Conservation (phyloP, 2,888 invertebrate species). For the Athetis lepigone region DNA sequence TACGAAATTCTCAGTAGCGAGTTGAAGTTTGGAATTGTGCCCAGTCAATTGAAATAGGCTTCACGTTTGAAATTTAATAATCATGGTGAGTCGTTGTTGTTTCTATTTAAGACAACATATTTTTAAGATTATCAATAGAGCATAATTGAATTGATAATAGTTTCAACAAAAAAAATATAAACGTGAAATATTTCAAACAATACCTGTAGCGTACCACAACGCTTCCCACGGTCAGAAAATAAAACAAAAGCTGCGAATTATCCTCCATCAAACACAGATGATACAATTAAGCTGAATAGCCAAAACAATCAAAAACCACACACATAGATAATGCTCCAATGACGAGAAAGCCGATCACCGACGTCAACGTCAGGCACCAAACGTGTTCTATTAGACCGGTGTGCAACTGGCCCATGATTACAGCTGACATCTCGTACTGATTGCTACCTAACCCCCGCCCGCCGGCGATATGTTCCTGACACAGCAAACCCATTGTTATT, state of each 20-base stretch:
- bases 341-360: conserved; percentile 39
- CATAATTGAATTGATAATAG: background rate
- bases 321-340: conserved; percentile 23
- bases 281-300: conserved; percentile 49
- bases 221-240: background rate
- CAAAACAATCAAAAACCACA: conserved; percentile 49
- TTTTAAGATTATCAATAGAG: background rate
- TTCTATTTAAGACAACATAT: too few relatives aligned
- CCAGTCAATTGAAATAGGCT: conserved; percentile 30
- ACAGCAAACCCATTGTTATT: conserved; percentile 56
- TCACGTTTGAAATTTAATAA: conserved; percentile 5
- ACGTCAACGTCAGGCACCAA: conserved; percentile 34
- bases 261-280: conserved; percentile 45
- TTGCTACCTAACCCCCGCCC: conserved; percentile 30
- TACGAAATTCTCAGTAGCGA: conserved; percentile 21
- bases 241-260: conserved; percentile 17
- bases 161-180: background rate
- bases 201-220: background rate
- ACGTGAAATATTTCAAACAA: conserved; percentile 10
- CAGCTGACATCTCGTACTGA: conserved; percentile 38
- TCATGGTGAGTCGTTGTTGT: background rate
- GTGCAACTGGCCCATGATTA: conserved; percentile 49
- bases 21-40: conserved; percentile 33
- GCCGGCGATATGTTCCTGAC: conserved; percentile 46
- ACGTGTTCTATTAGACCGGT: conserved; percentile 39